A percentile compares a stretch with the other conserved stretches of the same genome.
Evolutionary conservation across 2,888 invertebrate species (phyloP).

Genomic region (Ochropleura plecta): DNA sequence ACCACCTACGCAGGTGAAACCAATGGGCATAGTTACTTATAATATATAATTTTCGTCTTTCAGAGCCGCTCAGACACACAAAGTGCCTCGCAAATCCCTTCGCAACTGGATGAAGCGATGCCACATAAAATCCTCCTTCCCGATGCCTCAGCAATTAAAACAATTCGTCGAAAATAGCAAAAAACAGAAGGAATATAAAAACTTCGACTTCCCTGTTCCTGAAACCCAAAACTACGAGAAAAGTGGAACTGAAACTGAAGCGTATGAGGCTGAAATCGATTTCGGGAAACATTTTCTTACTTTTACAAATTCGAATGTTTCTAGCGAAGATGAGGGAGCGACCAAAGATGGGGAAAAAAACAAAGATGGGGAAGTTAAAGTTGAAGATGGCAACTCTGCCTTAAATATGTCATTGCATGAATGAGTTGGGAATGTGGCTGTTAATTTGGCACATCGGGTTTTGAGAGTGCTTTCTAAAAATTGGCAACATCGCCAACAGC

Average conservation of each 20-base stretch:
- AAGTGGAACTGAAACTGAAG: conserved; percentile 73
- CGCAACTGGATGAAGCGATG: conserved; percentile 92
- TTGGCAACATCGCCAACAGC: neutral
- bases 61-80: conserved; percentile 91
- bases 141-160: conserved; percentile 90
- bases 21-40: too few relatives aligned
- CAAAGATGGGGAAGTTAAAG: conserved; percentile 63
- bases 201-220: conserved; percentile 66
- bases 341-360: conserved; percentile 69
- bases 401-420: conserved; percentile 84
- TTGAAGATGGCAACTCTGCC: conserved; percentile 73
- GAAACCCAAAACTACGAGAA: conserved; percentile 72
- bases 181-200: conserved; percentile 84
- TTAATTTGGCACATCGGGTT: neutral
- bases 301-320: conserved; percentile 71
- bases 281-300: conserved; percentile 87
- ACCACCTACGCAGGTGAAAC: too few relatives aligned
- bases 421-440: conserved; percentile 49
- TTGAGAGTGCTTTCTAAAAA: neutral
- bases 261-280: conserved; percentile 78
- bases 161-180: conserved; percentile 90
- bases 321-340: conserved; percentile 81
- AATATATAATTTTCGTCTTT: conserved; percentile 52
- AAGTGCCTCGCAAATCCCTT: conserved; percentile 91
- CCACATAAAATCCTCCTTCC: conserved; percentile 91